Evolutionary conservation across 2,113 vertebrate species (phyloP), one percentile per base, ranked within the genome.

Genomic region (Turnix velox): DNA sequence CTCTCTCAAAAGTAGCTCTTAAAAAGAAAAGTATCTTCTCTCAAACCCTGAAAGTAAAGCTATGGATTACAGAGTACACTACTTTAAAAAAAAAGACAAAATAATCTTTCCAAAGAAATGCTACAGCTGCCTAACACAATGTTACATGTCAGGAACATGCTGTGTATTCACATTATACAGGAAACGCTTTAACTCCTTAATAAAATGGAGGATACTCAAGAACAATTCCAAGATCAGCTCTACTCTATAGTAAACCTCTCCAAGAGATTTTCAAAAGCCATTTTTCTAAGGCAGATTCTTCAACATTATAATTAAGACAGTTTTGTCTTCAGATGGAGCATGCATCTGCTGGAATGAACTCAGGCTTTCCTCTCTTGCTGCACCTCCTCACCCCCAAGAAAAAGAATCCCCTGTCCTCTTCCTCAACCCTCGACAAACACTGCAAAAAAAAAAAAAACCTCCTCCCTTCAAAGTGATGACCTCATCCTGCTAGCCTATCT

Each of bases 401-500:
- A 78, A 84, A 63, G 55, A 73, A 61, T 12, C 61, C 63, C 69
- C 52, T 28, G 89, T 78, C 81, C 73, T 71, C 40, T 84, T 33
- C 52, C 76, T 68, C 84, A 78, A 79, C 57, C 74, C 65, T 91
- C 85, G 62, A 71, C 54, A 87, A 74, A 93, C 58, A 37, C 20
- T 39, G 54, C 20, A 79, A 46, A 81, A 85, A 78, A 66, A 66
- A 6, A 78, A 84, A 80, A 68, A 63, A 4, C 13, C 65, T 83
- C 90, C 84, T 94, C 92, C 93, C 63, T 69, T 31, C 1, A 25
- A 62, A 88, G 33, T 23, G 82, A 95, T 95, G 90, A 95, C 66
- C 74, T 96, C 92, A 96, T 91, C 71, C 94, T 73, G 66, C 90
- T 69, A 61, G 49, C 52, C 91, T 69, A 87, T 84, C 78, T 87